Percentiles rank a stretch among this genome's conserved stretches.
Conservation (phyloP, 2,113 vertebrate genomes). For the Lepidothrix coronata region DNA sequence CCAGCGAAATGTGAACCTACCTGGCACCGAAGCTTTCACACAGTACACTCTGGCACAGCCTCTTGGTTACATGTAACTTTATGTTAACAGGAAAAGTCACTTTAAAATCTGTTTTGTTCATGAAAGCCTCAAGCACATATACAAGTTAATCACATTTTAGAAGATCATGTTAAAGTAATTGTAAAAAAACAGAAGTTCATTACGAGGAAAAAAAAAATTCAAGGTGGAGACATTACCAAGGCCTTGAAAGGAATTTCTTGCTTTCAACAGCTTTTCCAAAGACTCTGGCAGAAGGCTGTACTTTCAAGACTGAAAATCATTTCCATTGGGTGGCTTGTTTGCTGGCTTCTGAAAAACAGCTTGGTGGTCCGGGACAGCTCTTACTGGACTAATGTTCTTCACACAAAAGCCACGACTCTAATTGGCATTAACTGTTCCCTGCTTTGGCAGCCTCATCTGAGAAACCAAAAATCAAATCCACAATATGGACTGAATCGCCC, state of each 20-base stretch:
- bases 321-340: not conserved
- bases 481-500: not conserved
- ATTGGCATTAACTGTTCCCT: constrained; percentile 25
- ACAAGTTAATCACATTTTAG: constrained; percentile 49
- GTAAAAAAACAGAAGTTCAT: constrained; percentile 47
- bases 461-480: not conserved
- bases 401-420: constrained; percentile 31
- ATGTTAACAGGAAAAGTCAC: constrained; percentile 71
- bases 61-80: constrained; percentile 51
- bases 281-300: constrained; percentile 28
- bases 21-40: not conserved
- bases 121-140: constrained; percentile 52
- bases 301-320: constrained; percentile 3
- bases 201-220: not conserved
- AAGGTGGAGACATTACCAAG: constrained; percentile 56
- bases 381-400: not conserved
- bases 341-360: constrained; percentile 4
- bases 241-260: constrained; percentile 43
- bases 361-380: not conserved
- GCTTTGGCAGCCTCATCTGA: not conserved
- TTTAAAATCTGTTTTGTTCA: constrained; percentile 63
- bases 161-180: constrained; percentile 47
- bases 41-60: constrained; percentile 11
- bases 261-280: constrained; percentile 45
- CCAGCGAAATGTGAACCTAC: not conserved